Base-by-base conservation (phyloP, 2,888 invertebrate species). In the Pristionchus fissidentatus region DNA sequence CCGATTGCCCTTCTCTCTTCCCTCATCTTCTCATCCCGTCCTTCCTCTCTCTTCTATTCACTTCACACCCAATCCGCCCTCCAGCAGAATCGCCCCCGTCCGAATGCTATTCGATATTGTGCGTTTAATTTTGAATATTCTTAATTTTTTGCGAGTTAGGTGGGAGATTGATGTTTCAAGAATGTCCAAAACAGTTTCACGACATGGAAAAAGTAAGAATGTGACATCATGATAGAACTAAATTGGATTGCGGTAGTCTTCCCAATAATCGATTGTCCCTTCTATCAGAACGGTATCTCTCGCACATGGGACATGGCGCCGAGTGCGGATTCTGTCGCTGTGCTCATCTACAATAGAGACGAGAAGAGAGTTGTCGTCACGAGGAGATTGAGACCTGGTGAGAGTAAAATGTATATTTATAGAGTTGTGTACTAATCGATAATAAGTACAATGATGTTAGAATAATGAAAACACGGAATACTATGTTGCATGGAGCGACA, bases 281-380 rank as follows among this genome's bases (percentile, higher is more conserved):
- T 15, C 49, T 26, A 26, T 38, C 35, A 88, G 88, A 83, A 87
- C 15, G 86, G 86, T 22, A 84, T 85, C 5, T 85, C 83, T 32
- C 84, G 88, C 0, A 85, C 70, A 19, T 90, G 90, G 90, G 91
- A 90, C 83, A 75, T 91, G 60, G 88, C 89, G 5, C 85, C 87
- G 19, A 85, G 85, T 26, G 83, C 83, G 3, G 87, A 89, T 79
- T 86, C 85, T 4, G 87, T 88, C 1, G 84, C 87, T 0, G 86
- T 87, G 15, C 85, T 90, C 62, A 84, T 91, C 2, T 89, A 86
- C 81, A 87, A 91, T 77, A 86, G 79, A 52, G 85, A 79, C 13
- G 86, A 79, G 3, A 84, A 87, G 22, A 83, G 85, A 41, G 66
- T 90, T 8, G 22, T 91, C 3, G 66, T 89, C 0, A 62, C 84